Percentiles rank a stretch among this genome's conserved stretches.
Evolutionary conservation across 92 coral and sea anemone genomes (phyloP).

Genomic region (Anthopleura xanthogrammica): DNA sequence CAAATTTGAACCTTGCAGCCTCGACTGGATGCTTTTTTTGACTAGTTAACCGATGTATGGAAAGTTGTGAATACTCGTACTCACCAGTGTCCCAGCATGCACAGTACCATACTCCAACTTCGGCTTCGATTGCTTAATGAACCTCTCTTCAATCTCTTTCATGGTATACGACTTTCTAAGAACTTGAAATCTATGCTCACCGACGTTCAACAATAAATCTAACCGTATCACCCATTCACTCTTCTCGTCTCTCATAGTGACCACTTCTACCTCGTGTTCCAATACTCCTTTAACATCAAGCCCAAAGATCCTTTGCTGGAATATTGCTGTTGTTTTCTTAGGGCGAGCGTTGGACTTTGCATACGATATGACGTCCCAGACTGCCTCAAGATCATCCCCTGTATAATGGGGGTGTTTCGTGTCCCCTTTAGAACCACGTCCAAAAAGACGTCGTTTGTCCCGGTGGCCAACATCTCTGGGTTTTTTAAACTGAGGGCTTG

Average conservation of each 20-base stretch:
- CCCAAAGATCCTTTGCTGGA: slow-evolving; percentile 44
- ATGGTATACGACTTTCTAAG: slow-evolving; percentile 10
- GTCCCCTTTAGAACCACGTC: slow-evolving; percentile 6
- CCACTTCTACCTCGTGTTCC: slow-evolving; percentile 45
- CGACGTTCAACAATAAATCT: slow-evolving; percentile 7
- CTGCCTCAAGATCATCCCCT: slow-evolving; percentile 16
- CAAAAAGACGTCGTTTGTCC: slow-evolving; percentile 33
- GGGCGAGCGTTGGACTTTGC: slow-evolving; percentile 27
- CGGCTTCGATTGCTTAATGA: slow-evolving; percentile 18
- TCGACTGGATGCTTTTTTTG: too few species aligned
- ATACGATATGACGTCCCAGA: slow-evolving; percentile 61
- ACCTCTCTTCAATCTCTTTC: slow-evolving; percentile 32
- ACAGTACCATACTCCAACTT: slow-evolving; percentile 36
- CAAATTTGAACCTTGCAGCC: too few species aligned
- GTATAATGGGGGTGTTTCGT: neutral
- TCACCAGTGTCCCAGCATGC: slow-evolving; percentile 48
- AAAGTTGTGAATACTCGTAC: neutral
- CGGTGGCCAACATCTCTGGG: slow-evolving; percentile 18
- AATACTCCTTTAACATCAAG: slow-evolving; percentile 41
- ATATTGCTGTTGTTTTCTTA: slow-evolving; percentile 21
- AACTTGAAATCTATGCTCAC: slow-evolving; percentile 26
- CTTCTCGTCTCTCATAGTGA: neutral
- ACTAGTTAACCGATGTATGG: too few species aligned
- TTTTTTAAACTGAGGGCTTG: neutral
- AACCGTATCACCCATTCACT: slow-evolving; percentile 19